Evolutionary conservation across 2,888 invertebrate species (phyloP).

Genomic region (Trypoxylon attenuatum): DNA sequence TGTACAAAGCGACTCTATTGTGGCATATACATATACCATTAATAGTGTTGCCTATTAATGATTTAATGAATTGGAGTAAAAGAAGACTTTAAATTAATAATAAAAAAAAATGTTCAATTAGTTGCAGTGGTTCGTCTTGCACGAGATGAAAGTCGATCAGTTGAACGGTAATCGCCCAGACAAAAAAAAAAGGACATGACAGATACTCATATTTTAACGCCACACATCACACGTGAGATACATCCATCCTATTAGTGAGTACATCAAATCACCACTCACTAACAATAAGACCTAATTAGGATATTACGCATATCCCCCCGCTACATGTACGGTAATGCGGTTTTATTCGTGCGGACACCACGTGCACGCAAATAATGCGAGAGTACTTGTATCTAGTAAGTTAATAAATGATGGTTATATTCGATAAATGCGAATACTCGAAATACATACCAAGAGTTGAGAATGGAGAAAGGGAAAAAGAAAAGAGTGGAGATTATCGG

Average conservation of each 20-base stretch:
- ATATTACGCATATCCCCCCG: constrained; percentile 13
- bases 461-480: constrained; percentile 25
- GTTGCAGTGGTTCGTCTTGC: constrained; percentile 2
- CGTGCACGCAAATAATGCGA: constrained; percentile 12
- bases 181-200: constrained; percentile 9
- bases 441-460: constrained; percentile 62
- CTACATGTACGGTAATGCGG: constrained; percentile 14
- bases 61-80: constrained; percentile 12
- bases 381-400: constrained; percentile 64
- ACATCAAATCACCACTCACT: constrained; percentile 4
- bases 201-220: constrained; percentile 31
- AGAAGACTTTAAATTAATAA: constrained; percentile 10
- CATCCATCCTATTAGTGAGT: constrained; percentile 15
- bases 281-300: constrained; percentile 14
- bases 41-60: constrained; percentile 12
- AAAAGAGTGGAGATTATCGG: not conserved
- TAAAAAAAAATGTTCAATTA: constrained; percentile 10
- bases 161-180: constrained; percentile 3
- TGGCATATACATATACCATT: constrained; percentile 26
- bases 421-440: constrained; percentile 57
- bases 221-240: constrained; percentile 2
- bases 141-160: constrained; percentile 21
- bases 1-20: constrained; percentile 39
- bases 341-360: constrained; percentile 13
- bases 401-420: constrained; percentile 62